Conservation (phyloP, 2,113 vertebrate species). For the Myanophis thanlyinensis region DNA sequence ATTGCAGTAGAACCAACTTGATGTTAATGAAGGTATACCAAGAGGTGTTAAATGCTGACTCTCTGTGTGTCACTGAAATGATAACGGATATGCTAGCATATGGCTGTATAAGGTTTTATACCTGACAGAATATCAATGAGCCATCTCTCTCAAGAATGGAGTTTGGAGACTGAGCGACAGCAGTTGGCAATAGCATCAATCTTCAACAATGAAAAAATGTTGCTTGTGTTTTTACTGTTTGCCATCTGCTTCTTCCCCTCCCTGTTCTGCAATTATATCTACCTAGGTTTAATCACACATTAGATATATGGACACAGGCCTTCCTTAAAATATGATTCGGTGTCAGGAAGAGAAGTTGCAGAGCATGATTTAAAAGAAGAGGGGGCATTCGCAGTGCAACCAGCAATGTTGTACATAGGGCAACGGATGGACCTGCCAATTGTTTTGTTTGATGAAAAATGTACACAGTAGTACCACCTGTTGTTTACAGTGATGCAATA, state of each 20-base stretch:
- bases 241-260: slow-evolving; percentile 51
- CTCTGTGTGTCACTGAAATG: not conserved
- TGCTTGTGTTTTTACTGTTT: slow-evolving; percentile 38
- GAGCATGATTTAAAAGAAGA: slow-evolving; percentile 4
- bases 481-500: not conserved
- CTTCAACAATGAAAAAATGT: slow-evolving; percentile 30
- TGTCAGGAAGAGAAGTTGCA: slow-evolving; percentile 9
- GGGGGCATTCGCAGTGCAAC: not conserved
- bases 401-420: slow-evolving; percentile 1
- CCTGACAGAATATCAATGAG: slow-evolving; percentile 13
- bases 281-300: slow-evolving; percentile 29
- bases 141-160: slow-evolving; percentile 21
- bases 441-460: slow-evolving; percentile 13
- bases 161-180: slow-evolving; percentile 23
- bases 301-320: not conserved
- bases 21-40: slow-evolving; percentile 17
- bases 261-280: slow-evolving; percentile 41
- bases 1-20: not conserved
- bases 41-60: not conserved
- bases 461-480: slow-evolving; percentile 3
- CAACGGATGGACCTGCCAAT: not conserved
- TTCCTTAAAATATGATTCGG: slow-evolving; percentile 5
- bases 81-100: not conserved
- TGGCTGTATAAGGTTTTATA: slow-evolving; percentile 26
- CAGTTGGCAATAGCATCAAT: slow-evolving; percentile 19